Percentiles rank a stretch among this genome's conserved stretches.
phyloP scores from a whole-genome alignment of 2,888 invertebrate species.

The Diachrysia chrysitis region DNA sequence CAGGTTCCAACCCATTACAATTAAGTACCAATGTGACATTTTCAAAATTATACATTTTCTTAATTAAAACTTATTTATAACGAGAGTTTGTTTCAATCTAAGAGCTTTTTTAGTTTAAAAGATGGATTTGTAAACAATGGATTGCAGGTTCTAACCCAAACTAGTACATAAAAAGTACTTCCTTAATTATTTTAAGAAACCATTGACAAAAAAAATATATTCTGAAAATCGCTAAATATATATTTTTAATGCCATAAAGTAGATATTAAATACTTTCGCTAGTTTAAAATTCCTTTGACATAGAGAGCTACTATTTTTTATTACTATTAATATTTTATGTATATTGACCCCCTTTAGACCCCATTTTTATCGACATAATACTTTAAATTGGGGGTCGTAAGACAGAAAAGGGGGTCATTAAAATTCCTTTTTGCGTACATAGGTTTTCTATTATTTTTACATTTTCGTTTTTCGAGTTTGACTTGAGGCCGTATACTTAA shows the following conservation, averaged over 20 bases:
- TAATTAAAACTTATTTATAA: too few relatives aligned
- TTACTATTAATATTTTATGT: background rate
- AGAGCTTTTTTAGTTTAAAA: too few relatives aligned
- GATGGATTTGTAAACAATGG: too few relatives aligned
- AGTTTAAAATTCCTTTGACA: slow-evolving; percentile 12
- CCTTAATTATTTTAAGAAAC: too few relatives aligned
- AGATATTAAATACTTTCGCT: slow-evolving; percentile 6
- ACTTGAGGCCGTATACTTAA: background rate
- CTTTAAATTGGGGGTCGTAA: background rate
- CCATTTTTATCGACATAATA: background rate
- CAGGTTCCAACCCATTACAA: too few relatives aligned
- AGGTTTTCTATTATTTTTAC: background rate
- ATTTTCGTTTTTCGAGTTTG: background rate
- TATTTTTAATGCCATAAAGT: background rate
- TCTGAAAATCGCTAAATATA: background rate
- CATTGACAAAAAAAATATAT: background rate
- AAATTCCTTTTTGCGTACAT: background rate
- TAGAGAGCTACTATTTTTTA: slow-evolving; percentile 14
- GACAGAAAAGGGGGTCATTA: background rate
- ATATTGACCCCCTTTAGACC: background rate
- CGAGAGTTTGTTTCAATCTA: too few relatives aligned
- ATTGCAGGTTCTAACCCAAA: too few relatives aligned
- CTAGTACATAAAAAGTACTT: too few relatives aligned
- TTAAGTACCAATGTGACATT: too few relatives aligned
- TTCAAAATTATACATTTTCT: too few relatives aligned